These are phyloP conservation scores for Platygyra sinensis DNA, from an alignment of 64 coral and sea anemone species.

Conservation along the genomic window DNA sequence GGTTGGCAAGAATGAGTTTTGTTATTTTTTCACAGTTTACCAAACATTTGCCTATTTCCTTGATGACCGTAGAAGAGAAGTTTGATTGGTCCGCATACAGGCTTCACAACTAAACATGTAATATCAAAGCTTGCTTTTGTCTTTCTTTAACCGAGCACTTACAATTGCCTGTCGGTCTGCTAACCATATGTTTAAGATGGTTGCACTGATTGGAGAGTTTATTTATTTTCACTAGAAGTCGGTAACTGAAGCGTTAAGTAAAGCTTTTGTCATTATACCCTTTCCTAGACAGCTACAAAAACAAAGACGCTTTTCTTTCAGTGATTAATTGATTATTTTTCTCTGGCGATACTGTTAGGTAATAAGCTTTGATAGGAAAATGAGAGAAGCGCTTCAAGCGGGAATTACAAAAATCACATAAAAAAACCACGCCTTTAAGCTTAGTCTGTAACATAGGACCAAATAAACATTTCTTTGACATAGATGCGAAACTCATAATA, in stretches of 20 bases:
- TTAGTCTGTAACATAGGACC: neutral
- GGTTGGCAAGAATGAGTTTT: neutral
- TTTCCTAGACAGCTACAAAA: constrained; percentile 16
- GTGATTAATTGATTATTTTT: neutral
- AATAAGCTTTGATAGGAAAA: constrained; percentile 4
- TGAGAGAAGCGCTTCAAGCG: neutral
- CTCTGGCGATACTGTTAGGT: neutral
- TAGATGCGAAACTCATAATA: neutral
- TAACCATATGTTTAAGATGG: neutral
- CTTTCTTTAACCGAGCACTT: too few relatives aligned
- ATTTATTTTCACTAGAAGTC: constrained; percentile 6
- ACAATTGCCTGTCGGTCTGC: neutral
- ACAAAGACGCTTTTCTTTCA: neutral
- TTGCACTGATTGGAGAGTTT: neutral
- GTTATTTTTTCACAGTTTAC: neutral
- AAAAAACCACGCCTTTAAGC: neutral
- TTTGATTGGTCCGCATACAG: too few relatives aligned
- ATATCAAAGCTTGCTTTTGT: too few relatives aligned
- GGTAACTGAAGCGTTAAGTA: neutral
- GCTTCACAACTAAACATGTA: too few relatives aligned
- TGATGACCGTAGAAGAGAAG: too few relatives aligned
- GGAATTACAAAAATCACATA: constrained; percentile 4
- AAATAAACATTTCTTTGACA: neutral
- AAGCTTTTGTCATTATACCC: neutral
- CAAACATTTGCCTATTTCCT: neutral